Conservation (phyloP, 2,888 invertebrate genomes). For the Pteria penguin region DNA sequence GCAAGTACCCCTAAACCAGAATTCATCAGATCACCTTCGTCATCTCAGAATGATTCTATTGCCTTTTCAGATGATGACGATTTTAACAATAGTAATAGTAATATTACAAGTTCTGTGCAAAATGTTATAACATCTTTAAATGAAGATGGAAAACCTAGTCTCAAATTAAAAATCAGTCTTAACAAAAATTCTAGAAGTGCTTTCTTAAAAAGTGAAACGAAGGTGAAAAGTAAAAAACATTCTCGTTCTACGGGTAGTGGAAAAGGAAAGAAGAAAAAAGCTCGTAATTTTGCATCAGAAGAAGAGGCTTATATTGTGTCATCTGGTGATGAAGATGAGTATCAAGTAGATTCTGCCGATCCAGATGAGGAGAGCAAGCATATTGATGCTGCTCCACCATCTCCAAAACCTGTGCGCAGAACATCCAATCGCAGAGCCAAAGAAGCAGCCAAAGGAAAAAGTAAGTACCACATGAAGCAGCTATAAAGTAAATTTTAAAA, state of each 20-base stretch:
- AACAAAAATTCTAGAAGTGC: constrained; percentile 23
- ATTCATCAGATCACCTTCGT: constrained; percentile 25
- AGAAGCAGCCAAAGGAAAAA: constrained; percentile 51
- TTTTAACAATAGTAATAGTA: constrained; percentile 28
- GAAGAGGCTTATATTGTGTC: constrained; percentile 26
- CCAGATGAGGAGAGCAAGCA: constrained; percentile 1
- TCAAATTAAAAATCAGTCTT: constrained; percentile 57
- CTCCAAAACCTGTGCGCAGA: constrained; percentile 56
- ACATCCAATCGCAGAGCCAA: constrained; percentile 67
- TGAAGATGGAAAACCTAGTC: constrained; percentile 60
- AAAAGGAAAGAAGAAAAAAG: not conserved
- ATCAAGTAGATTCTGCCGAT: constrained; percentile 1
- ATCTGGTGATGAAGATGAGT: constrained; percentile 30
- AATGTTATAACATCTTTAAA: constrained; percentile 59
- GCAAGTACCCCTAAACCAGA: constrained; percentile 36
- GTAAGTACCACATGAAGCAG: too few relatives aligned
- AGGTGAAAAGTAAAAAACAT: not conserved
- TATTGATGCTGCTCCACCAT: constrained; percentile 3
- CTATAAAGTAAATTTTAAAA: too few relatives aligned
- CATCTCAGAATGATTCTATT: constrained; percentile 44
- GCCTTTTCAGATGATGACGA: constrained; percentile 69
- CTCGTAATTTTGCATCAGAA: not conserved
- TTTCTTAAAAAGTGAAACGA: not conserved
- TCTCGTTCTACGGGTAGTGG: not conserved
- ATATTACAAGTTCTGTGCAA: constrained; percentile 56